Base-by-base conservation (phyloP, 1,140 invertebrate genomes). In the Meteorus sp. region DNA sequence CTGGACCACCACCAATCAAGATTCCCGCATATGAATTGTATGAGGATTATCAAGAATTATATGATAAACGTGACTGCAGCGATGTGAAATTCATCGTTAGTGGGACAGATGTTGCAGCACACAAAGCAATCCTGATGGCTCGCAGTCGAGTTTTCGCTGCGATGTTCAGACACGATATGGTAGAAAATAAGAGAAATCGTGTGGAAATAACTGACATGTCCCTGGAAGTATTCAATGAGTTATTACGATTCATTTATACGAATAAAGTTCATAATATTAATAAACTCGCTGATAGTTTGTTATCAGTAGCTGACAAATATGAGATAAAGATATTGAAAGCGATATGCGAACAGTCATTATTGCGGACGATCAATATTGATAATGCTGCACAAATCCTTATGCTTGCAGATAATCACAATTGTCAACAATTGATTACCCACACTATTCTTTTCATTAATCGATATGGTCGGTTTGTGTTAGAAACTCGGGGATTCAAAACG, bases 161-260 rank as follows among this genome's bases (percentile, higher is more conserved):
- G 44, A 99, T 99, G 96, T 99, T 99, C 81, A 94, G 97, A 78
- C 95, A 99, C 82, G 94, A 98, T 81, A 98, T 99, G 95, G 93
- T 97, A 76, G 97, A 99, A 76, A 85, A 92, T 63, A 94, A 95
- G 80, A 87, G 95, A 77, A 98, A 98, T 84, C 85, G 94, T 69
- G 96, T 98, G 29, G 94, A 95, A 76, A 98, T 99, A 70, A 92
- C 91, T 20, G 97, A 99, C 79, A 94, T 98, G 23, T 95, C 98
- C 75, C 91, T 95, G 72, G 94, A 97, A 79, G 93, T 97, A 50
- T 84, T 99, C 71, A 82, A 92, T 71, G 96, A 99, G 84, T 97
- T 99, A 94, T 81, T 99, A 51, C 86, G 94, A 64, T 99, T 98
- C 82, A 98, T 98, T 65, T 99, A 99, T 77, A 99, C 97, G 15